Base-by-base conservation (phyloP, 92 coral and sea anemone species). In the Pocillopora grandis region DNA sequence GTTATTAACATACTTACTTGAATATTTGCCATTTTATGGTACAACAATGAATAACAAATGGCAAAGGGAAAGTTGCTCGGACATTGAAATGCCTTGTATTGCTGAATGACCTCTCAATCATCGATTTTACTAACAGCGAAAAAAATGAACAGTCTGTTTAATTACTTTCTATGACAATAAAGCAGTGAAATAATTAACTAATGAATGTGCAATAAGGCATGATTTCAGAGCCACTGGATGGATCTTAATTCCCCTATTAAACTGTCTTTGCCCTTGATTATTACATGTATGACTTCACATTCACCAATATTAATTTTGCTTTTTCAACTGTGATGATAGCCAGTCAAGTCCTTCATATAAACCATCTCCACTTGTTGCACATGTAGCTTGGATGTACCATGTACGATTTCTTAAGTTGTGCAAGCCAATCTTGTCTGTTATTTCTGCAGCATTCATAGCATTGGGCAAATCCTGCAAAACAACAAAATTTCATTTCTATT, bases 301-400 rank as follows among this genome's bases (percentile, higher is more conserved):
- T 16, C 12, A 12, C 14, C 16, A 3, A 21, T 71, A 49, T 62
- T 56, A 86, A 84, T 90, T 90, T 59, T 71, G 78, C 76, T 91
- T 95, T 78, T 95, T 95, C 49, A 93, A 88, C 23, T 87, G 87
- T 10, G 61, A 73, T 2, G 98, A 93, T 20, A 94, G 87, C 98
- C 98, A 95, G 80, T 95, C 98, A 4, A 95, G 88, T 48, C 98
- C 98, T 87, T 95, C 98, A 77, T 96, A 96, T 19, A 96, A 86
- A 59, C 98, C 98, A 87, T 96, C 98, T 14, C 98, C 98, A 85
- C 96, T 94, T 21, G 98, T 96, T 56, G 98, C 98, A 80, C 98
- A 96, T 2, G 98, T 96, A 1, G 98, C 98, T 72, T 96, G 98
- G 13, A 95, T 95, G 86, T 88, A 95, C 98, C 98, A 95, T 19